Conservation (phyloP, 2,888 invertebrate genomes). For the Eupelmus urozonus region DNA sequence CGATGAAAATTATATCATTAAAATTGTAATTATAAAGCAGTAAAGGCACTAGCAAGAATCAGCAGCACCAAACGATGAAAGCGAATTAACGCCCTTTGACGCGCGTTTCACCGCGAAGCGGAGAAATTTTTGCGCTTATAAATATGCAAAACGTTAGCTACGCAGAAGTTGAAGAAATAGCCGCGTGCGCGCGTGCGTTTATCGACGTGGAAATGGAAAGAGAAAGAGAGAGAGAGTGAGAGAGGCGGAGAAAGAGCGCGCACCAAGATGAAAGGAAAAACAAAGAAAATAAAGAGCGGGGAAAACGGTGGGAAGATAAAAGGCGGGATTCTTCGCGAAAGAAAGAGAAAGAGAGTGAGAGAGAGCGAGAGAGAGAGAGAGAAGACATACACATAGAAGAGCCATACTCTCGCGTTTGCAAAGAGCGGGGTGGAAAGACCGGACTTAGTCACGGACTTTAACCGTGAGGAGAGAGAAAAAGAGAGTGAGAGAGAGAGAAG, state of each 20-base stretch:
- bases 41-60: background rate
- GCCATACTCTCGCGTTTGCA: too few relatives aligned
- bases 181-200: slow-evolving; percentile 2
- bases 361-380: slow-evolving; percentile 16
- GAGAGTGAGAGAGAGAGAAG: background rate
- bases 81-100: slow-evolving; percentile 32
- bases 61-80: slow-evolving; percentile 13
- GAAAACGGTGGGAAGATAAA: slow-evolving; percentile 53
- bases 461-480: slow-evolving; percentile 32
- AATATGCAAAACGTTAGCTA: slow-evolving; percentile 37
- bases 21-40: too few relatives aligned
- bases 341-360: slow-evolving; percentile 9
- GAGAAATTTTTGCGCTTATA: slow-evolving; percentile 32
- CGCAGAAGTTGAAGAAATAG: slow-evolving; percentile 6
- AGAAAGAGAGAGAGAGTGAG: slow-evolving; percentile 14
- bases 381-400: background rate
- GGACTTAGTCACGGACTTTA: slow-evolving; percentile 3
- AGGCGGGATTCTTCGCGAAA: slow-evolving; percentile 42
- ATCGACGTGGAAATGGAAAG: slow-evolving; percentile 24
- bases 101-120: background rate
- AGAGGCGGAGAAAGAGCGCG: background rate
- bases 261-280: slow-evolving; percentile 49
- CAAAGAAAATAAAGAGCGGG: slow-evolving; percentile 41
- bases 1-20: too few relatives aligned
- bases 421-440: background rate